A percentile compares a stretch with the other conserved stretches of the same genome.
Evolutionary conservation across 2,888 invertebrate genomes (phyloP).

Genomic region (Kryphioiulus occultus): DNA sequence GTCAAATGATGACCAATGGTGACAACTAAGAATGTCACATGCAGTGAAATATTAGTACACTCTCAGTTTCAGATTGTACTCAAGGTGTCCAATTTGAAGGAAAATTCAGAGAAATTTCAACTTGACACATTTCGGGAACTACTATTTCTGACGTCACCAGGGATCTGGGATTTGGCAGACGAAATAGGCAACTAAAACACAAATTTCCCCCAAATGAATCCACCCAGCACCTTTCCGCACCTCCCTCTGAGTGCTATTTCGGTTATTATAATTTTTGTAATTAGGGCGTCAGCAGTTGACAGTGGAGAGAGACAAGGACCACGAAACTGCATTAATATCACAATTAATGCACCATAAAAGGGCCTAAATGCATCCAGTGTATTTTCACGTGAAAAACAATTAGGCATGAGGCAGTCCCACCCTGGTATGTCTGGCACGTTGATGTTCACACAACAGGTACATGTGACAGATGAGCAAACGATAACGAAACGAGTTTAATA

Average conservation of each 20-base stretch:
- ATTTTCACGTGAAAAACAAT: conserved; percentile 20
- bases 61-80: too few species aligned
- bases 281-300: conserved; percentile 29
- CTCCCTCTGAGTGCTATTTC: conserved; percentile 20
- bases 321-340: conserved; percentile 33
- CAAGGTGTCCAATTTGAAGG: too few species aligned
- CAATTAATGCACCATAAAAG: conserved; percentile 8
- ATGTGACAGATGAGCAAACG: not conserved
- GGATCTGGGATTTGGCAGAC: not conserved
- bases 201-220: not conserved
- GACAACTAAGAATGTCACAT: too few species aligned
- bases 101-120: too few species aligned
- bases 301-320: not conserved
- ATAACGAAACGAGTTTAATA: not conserved
- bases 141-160: not conserved
- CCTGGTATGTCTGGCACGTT: not conserved
- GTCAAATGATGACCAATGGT: too few species aligned
- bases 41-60: too few species aligned
- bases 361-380: conserved; percentile 1
- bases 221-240: conserved; percentile 16
- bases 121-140: too few species aligned
- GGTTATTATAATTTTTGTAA: conserved; percentile 27
- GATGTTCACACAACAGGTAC: conserved; percentile 13
- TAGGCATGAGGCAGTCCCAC: not conserved
- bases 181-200: not conserved